Evolutionary conservation across 1,140 invertebrate genomes (phyloP), one percentile per base, ranked within the genome.

Genomic region (Pseudomyrmex flavicornis): DNA sequence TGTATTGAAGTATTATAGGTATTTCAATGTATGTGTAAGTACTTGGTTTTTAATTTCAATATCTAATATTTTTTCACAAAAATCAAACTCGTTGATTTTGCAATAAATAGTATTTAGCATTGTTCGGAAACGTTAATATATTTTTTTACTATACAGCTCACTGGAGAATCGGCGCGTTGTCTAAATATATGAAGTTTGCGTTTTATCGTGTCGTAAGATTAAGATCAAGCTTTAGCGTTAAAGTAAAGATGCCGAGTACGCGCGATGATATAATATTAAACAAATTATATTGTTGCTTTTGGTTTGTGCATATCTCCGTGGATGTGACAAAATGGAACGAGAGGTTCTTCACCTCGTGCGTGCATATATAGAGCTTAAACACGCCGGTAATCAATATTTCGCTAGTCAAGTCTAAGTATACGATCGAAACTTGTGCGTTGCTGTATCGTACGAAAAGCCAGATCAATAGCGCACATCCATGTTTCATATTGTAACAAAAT

Each of bases 321-420:
- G 86, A 87, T 44, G 85, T 83, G 59, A 83, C 69, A 86, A 94
- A 94, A 79, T 93, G 72, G 93, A 93, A 83, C 93, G 89, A 83
- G 86, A 94, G 93, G 93, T 94, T 94, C 93, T 94, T 94, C 89
- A 94, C 93, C 93, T 92, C 91, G 62, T 58, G 70, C 74, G 63
- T 82, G 84, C 86, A 86, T 90, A 85, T 73, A 84, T 65, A 79
- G 80, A 87, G 84, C n/a, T 84, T 66, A 69, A 86, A 92, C 91
- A 84, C 88, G 73, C 84, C 70, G 70, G 83, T 83, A 74, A 93
- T 92, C 92, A 90, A 93, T 93, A 93, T 90, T 89, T 82, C 59
- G 73, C 91, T 82, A 87, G 87, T 90, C 87, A 91, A 91, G 79
- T 91, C 88, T 90, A 82, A 88, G 63, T 35, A 56, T 48, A 63